Percentiles rank a stretch among this genome's conserved stretches.
phyloP scores from a whole-genome alignment of 2,797 vertebrate species.

The Crocidura indochinensis region DNA sequence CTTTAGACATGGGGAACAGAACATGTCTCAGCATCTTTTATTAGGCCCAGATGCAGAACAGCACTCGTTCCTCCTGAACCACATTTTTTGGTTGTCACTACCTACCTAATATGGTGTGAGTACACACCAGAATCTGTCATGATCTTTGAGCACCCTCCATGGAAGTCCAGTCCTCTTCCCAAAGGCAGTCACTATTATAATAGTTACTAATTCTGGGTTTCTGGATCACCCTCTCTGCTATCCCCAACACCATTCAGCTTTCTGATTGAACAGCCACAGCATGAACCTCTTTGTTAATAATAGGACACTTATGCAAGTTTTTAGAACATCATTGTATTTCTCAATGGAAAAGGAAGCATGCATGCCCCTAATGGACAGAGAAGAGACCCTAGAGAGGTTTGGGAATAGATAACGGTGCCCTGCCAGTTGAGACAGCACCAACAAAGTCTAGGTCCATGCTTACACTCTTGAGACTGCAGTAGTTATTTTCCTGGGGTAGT shows the following conservation, averaged over 20 bases:
- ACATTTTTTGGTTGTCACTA: neutral
- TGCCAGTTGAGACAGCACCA: too few species aligned
- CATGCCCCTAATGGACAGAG: neutral
- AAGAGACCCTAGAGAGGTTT: neutral
- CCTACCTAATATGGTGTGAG: neutral
- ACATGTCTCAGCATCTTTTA: too few species aligned
- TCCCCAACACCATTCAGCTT: neutral
- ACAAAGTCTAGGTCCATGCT: too few species aligned
- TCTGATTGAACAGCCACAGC: neutral
- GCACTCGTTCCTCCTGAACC: too few species aligned
- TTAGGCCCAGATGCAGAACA: too few species aligned
- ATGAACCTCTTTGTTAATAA: neutral
- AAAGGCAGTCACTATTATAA: neutral
- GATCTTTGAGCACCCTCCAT: neutral
- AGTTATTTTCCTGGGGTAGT: too few species aligned
- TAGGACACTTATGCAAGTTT: neutral
- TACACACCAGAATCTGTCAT: too few species aligned
- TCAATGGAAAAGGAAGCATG: neutral
- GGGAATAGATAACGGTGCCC: neutral
- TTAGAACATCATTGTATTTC: slow-evolving; percentile 21
- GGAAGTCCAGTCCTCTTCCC: neutral
- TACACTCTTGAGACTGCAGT: too few species aligned
- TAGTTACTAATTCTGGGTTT: neutral
- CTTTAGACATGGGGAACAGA: too few species aligned
- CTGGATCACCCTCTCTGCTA: neutral